Conservation (phyloP, 2,797 vertebrate genomes). For the Gephyroberyx darwinii region DNA sequence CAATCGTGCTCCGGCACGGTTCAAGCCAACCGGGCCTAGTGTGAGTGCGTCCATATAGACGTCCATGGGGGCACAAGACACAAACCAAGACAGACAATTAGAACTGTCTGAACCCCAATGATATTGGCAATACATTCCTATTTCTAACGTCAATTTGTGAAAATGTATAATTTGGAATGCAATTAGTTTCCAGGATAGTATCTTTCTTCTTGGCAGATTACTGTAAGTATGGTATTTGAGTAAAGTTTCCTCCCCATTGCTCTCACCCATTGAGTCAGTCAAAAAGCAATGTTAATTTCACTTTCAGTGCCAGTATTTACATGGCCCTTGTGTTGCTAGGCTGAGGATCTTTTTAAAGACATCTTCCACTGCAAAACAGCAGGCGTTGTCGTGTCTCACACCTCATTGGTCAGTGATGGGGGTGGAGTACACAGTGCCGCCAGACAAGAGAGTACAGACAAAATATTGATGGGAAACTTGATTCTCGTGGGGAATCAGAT, state of each 20-base stretch:
- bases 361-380: conserved; percentile 65
- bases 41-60: too few species aligned
- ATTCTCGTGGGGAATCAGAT: neutral
- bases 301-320: conserved; percentile 1
- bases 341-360: conserved; percentile 73
- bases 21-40: too few species aligned
- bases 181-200: neutral
- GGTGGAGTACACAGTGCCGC: conserved; percentile 63
- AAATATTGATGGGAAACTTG: conserved; percentile 40
- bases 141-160: too few species aligned
- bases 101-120: too few species aligned
- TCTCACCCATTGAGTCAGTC: conserved; percentile 10
- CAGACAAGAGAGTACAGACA: conserved; percentile 31
- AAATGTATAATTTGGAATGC: neutral
- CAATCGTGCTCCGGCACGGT: too few species aligned
- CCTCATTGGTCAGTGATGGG: conserved; percentile 68
- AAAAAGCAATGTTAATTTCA: conserved; percentile 17
- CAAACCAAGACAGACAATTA: too few species aligned
- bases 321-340: conserved; percentile 67
- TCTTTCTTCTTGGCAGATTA: neutral
- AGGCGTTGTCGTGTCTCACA: conserved; percentile 49
- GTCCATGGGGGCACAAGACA: too few species aligned
- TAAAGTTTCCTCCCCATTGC: conserved; percentile 5
- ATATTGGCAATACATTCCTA: too few species aligned
- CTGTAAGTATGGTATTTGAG: neutral